Evolutionary conservation across 2,888 invertebrate genomes (phyloP).

Genomic region (Griposia aprilina): DNA sequence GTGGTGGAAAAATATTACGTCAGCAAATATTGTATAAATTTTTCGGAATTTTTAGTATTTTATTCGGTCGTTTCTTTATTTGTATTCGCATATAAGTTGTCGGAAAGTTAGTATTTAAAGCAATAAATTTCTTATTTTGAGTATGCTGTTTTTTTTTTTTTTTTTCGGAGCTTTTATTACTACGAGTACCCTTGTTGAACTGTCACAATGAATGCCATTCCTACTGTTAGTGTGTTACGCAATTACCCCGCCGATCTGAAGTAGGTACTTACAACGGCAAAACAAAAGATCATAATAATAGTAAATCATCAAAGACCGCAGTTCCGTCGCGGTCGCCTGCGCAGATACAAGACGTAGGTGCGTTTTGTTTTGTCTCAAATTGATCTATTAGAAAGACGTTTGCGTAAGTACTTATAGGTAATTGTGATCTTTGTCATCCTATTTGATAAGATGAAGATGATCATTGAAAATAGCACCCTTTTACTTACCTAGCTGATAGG

Average conservation of each 20-base stretch:
- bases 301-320: slow-evolving; percentile 40
- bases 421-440: neutral
- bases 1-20: no score
- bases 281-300: slow-evolving; percentile 49
- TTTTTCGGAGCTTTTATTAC: no score
- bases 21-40: no score
- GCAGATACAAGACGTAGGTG: slow-evolving; percentile 59
- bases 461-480: neutral
- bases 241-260: neutral
- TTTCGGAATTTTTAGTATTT: no score
- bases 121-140: no score
- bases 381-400: slow-evolving; percentile 32
- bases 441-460: neutral
- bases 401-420: slow-evolving; percentile 1
- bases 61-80: no score
- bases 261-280: neutral
- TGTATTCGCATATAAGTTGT: no score
- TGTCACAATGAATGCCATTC: no score
- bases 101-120: no score
- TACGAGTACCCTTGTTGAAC: no score
- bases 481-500: neutral
- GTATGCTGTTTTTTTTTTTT: no score
- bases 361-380: slow-evolving; percentile 43
- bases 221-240: no score
- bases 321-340: slow-evolving; percentile 45